Conservation (phyloP, 2,888 invertebrate species). For the Papilio demoleus region DNA sequence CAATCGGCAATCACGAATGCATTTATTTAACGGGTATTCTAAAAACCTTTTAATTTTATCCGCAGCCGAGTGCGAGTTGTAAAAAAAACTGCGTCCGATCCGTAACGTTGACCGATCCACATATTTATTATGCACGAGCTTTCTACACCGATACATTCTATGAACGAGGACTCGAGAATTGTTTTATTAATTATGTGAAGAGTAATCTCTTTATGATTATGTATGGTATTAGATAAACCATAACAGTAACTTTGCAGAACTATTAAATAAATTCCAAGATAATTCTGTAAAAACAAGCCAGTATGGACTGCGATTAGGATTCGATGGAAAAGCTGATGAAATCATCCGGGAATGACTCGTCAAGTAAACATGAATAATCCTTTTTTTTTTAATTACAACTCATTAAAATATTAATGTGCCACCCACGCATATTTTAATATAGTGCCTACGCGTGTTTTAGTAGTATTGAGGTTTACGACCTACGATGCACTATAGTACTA, state of each 20-base stretch:
- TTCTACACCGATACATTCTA: not conserved
- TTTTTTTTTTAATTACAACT: slow-evolving; percentile 13
- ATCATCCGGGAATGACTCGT: not conserved
- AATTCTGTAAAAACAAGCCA: not conserved
- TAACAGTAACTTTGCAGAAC: not conserved
- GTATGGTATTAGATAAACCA: not conserved
- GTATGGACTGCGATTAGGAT: not conserved
- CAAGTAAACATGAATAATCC: slow-evolving; percentile 2
- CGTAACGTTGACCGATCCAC: slow-evolving; percentile 17
- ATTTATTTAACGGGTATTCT: slow-evolving; percentile 1
- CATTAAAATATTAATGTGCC: slow-evolving; percentile 14
- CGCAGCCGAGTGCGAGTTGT: slow-evolving; percentile 2
- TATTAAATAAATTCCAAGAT: not conserved
- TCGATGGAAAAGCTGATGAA: not conserved
- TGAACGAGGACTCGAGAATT: not conserved
- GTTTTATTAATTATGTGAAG: not conserved
- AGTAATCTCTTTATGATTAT: not conserved
- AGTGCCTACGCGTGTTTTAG: slow-evolving; percentile 28
- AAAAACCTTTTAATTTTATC: slow-evolving; percentile 9
- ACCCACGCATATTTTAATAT: slow-evolving; percentile 21
- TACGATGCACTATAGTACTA: slow-evolving; percentile 46
- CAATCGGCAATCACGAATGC: not conserved
- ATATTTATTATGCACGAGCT: slow-evolving; percentile 7
- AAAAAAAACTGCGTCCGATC: slow-evolving; percentile 10
- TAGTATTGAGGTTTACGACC: slow-evolving; percentile 40